phyloP scores from a whole-genome alignment of 2,888 invertebrate genomes.

The Exocentrus adspersus region DNA sequence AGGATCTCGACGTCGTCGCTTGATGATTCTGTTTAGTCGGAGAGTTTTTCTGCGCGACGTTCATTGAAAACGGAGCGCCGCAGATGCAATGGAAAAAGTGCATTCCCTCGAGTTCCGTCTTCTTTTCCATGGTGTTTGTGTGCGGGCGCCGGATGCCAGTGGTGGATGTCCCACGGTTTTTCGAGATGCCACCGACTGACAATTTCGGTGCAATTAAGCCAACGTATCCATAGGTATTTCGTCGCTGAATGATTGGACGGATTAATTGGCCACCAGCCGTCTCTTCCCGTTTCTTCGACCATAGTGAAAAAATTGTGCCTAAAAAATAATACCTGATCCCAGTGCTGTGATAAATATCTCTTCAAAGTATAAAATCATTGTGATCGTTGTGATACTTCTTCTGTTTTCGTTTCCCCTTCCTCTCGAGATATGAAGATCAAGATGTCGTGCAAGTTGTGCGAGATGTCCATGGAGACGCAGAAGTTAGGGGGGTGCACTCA shows the following conservation, averaged over 20 bases:
- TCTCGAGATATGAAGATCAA: slow-evolving; percentile 56
- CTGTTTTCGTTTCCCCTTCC: slow-evolving; percentile 40
- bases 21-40: slow-evolving; percentile 28
- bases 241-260: slow-evolving; percentile 33
- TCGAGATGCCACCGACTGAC: slow-evolving; percentile 35
- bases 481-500: slow-evolving; percentile 59
- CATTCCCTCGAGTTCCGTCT: slow-evolving; percentile 20
- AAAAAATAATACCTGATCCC: slow-evolving; percentile 38
- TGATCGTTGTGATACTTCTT: slow-evolving; percentile 47
- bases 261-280: slow-evolving; percentile 41
- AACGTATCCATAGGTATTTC: slow-evolving; percentile 37
- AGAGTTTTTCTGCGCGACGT: slow-evolving; percentile 22
- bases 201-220: slow-evolving; percentile 39
- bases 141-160: slow-evolving; percentile 28
- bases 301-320: slow-evolving; percentile 40
- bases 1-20: too few relatives aligned
- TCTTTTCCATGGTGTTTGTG: slow-evolving; percentile 22
- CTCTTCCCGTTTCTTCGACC: slow-evolving; percentile 12
- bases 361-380: slow-evolving; percentile 39
- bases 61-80: slow-evolving; percentile 2
- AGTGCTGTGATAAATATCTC: slow-evolving; percentile 56
- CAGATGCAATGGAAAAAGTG: slow-evolving; percentile 7
- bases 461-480: slow-evolving; percentile 56
- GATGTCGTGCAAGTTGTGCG: slow-evolving; percentile 62
- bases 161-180: slow-evolving; percentile 22